phyloP scores from a whole-genome alignment of 2,888 invertebrate species.

The Leptopterna dolabrata region DNA sequence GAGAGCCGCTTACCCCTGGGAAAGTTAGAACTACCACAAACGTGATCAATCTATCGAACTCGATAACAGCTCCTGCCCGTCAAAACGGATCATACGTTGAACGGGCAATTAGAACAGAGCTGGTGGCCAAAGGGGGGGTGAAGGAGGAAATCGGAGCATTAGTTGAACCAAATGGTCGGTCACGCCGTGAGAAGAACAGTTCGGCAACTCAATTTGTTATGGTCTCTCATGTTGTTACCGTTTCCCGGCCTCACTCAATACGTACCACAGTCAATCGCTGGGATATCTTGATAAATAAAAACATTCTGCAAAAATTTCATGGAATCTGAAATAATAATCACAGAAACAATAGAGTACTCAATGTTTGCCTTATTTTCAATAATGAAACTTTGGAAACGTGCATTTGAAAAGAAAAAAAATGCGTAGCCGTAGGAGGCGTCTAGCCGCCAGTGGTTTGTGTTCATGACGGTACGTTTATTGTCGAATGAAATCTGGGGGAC shows the following conservation, averaged over 20 bases:
- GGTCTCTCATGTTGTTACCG: background rate
- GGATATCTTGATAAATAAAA: background rate
- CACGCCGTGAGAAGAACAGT: background rate
- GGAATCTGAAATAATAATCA: too few species aligned
- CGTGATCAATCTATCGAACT: background rate
- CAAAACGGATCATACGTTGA: background rate
- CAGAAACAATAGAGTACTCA: too few species aligned
- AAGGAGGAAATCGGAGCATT: background rate
- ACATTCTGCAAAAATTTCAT: too few species aligned
- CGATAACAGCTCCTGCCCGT: background rate
- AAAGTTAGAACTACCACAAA: background rate
- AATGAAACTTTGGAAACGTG: too few species aligned
- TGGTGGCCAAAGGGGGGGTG: background rate
- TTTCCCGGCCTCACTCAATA: background rate
- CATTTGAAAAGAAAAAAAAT: too few species aligned
- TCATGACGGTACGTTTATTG: too few species aligned
- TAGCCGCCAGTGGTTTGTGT: too few species aligned
- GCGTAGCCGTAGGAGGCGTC: too few species aligned
- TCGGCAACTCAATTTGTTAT: background rate
- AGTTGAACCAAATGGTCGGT: background rate
- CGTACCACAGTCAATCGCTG: background rate
- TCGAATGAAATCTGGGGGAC: too few species aligned
- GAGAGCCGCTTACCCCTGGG: background rate
- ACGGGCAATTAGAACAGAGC: background rate
- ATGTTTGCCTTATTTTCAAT: too few species aligned